Evolutionary conservation across 2,113 vertebrate species (phyloP).

Genomic region (Cyphomyrus discorhynchus): DNA sequence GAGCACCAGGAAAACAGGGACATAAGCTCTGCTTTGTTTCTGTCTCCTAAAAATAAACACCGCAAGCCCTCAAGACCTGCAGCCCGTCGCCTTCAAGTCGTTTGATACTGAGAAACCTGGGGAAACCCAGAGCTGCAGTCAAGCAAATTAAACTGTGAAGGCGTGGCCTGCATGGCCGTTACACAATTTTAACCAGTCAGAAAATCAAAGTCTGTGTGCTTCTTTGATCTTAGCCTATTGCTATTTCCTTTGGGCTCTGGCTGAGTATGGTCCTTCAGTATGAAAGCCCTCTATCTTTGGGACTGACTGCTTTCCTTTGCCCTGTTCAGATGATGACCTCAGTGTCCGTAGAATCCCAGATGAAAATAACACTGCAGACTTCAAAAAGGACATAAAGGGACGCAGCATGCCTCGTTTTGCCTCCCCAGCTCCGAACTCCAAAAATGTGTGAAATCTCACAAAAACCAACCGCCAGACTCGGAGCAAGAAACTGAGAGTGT

Average conservation of each 20-base stretch:
- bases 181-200: background rate
- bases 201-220: background rate
- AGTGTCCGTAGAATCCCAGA: background rate
- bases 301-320: background rate
- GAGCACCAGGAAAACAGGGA: background rate
- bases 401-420: background rate
- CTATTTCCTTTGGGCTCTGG: background rate
- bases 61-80: background rate
- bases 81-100: background rate
- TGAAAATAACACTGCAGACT: background rate
- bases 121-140: background rate
- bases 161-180: background rate
- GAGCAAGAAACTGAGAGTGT: background rate
- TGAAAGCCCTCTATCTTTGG: background rate
- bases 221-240: conserved; percentile 4
- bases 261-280: background rate
- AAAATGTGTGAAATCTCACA: background rate
- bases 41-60: conserved; percentile 4
- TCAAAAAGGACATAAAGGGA: background rate
- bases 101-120: background rate
- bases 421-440: background rate
- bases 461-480: background rate
- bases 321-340: background rate
- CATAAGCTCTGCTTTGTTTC: background rate
- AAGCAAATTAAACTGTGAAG: background rate